Conservation (phyloP, 2,797 vertebrate genomes). For the Perdix hodgsoniae region DNA sequence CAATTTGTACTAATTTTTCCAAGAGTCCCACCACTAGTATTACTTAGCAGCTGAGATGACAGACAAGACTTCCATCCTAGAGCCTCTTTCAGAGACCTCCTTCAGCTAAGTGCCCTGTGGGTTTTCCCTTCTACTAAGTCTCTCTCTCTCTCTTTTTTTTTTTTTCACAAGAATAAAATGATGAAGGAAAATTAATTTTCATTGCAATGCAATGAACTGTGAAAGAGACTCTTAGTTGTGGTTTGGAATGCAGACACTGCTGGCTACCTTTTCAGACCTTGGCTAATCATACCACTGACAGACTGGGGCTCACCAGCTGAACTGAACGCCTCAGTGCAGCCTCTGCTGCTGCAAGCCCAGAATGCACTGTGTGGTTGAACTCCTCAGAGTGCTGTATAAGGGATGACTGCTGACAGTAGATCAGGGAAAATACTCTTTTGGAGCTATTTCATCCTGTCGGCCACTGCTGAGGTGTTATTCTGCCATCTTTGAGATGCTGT, state of each 20-base stretch:
- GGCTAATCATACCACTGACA: constrained; percentile 73
- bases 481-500: background rate
- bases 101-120: constrained; percentile 49
- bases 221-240: constrained; percentile 64
- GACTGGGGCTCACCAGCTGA: constrained; percentile 51
- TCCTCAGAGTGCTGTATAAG: background rate
- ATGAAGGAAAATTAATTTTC: constrained; percentile 74
- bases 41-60: constrained; percentile 62
- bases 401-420: background rate
- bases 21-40: constrained; percentile 10
- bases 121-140: constrained; percentile 36
- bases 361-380: accelerated
- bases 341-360: background rate
- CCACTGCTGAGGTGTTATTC: background rate
- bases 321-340: background rate
- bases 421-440: background rate
- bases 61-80: constrained; percentile 60
- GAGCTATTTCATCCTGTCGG: background rate
- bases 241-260: constrained; percentile 67
- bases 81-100: constrained; percentile 47
- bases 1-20: constrained; percentile 50
- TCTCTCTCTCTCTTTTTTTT: background rate
- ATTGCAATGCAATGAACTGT: constrained; percentile 64
- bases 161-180: background rate
- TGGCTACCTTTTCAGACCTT: constrained; percentile 67